phyloP scores from a whole-genome alignment of 2,797 vertebrate genomes.

The Acrossocheilus wenchowensis region DNA sequence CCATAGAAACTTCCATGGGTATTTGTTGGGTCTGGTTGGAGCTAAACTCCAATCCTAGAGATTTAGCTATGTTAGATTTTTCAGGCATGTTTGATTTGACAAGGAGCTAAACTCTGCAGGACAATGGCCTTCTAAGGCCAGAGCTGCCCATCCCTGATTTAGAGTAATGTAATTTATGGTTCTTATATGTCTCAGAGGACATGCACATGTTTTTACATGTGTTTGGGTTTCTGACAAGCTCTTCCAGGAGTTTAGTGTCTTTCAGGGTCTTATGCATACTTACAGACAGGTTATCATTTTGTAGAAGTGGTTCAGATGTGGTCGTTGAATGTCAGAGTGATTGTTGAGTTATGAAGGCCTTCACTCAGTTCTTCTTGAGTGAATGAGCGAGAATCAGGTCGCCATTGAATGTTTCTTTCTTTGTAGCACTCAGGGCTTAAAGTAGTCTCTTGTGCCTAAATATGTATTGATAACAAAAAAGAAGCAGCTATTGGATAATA shows the following conservation, averaged over 20 bases:
- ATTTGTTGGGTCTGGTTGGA: background rate
- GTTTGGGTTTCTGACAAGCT: background rate
- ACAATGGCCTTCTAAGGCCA: background rate
- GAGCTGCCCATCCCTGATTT: background rate
- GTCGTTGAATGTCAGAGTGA: conserved; percentile 29
- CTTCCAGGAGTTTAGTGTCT: background rate
- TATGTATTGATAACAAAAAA: conserved; percentile 2
- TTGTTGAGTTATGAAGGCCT: conserved; percentile 37
- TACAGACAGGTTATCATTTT: conserved; percentile 36
- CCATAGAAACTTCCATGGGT: background rate
- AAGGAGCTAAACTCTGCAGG: background rate
- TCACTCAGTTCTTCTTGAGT: conserved; percentile 12
- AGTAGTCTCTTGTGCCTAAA: conserved; percentile 20
- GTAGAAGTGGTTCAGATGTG: conserved; percentile 24
- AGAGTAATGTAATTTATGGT: background rate
- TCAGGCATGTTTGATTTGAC: background rate
- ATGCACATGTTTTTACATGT: background rate
- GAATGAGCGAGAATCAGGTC: background rate
- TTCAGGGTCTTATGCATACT: background rate
- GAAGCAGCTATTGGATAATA: conserved; percentile 22
- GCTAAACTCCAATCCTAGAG: background rate
- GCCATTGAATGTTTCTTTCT: conserved; percentile 6
- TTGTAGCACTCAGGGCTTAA: conserved; percentile 13
- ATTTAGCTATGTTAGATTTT: background rate
- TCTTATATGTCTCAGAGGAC: background rate